Percentiles rank a stretch among this genome's conserved stretches.
phyloP scores from a whole-genome alignment of 2,797 vertebrate species.

The Tiaroga cobitis region DNA sequence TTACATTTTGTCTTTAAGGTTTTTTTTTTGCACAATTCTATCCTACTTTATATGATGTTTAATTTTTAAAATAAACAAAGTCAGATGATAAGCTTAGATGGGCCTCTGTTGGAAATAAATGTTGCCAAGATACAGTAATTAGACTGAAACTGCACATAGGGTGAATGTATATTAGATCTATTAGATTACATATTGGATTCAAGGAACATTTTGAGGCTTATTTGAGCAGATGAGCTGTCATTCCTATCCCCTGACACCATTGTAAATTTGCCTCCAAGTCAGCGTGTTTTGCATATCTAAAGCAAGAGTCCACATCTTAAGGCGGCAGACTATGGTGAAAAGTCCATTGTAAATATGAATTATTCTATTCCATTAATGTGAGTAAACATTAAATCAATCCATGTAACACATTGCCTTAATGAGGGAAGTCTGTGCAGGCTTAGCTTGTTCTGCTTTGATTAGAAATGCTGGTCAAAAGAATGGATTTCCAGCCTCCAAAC shows the following conservation, averaged over 20 bases:
- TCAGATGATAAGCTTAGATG: neutral
- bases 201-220: slow-evolving; percentile 30
- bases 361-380: slow-evolving; percentile 22
- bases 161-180: slow-evolving; percentile 17
- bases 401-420: slow-evolving; percentile 7
- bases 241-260: neutral
- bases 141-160: slow-evolving; percentile 2
- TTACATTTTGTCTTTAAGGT: neutral
- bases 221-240: slow-evolving; percentile 35
- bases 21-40: neutral
- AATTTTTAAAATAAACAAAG: neutral
- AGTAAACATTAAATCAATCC: slow-evolving; percentile 35
- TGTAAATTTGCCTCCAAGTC: slow-evolving; percentile 24
- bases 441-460: slow-evolving; percentile 12
- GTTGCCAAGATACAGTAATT: slow-evolving; percentile 27
- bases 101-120: slow-evolving; percentile 5
- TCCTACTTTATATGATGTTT: neutral
- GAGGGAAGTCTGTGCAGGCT: slow-evolving; percentile 18
- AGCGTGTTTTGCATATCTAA: slow-evolving; percentile 12
- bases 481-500: neutral
- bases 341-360: slow-evolving; percentile 25
- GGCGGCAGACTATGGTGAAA: neutral
- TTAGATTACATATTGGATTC: slow-evolving; percentile 9
- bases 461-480: slow-evolving; percentile 5
- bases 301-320: slow-evolving; percentile 2